phyloP scores from a whole-genome alignment of 2,113 vertebrate genomes.

The Varanus salvator region DNA sequence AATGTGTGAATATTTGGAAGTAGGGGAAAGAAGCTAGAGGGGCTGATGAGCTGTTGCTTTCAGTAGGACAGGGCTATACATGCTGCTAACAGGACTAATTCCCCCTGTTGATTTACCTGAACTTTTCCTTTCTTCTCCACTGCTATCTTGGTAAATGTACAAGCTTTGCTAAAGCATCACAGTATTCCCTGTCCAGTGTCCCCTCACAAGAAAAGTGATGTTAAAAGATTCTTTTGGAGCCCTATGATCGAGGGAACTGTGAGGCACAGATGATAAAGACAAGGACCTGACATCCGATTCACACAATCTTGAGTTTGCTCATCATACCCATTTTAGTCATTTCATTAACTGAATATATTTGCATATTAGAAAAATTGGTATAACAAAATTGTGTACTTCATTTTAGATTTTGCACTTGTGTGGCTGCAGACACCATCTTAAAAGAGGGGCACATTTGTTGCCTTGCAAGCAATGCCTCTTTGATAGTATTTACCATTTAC shows the following conservation, averaged over 20 bases:
- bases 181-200: neutral
- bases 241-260: too few species aligned
- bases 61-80: neutral
- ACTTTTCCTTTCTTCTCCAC: neutral
- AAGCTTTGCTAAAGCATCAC: neutral
- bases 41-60: neutral
- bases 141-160: neutral
- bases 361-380: too few species aligned
- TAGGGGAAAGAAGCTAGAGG: neutral
- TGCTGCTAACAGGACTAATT: neutral
- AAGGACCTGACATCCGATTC: too few species aligned
- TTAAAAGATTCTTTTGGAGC: neutral
- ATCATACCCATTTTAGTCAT: too few species aligned
- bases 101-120: neutral
- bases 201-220: neutral
- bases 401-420: too few species aligned
- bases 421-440: too few species aligned
- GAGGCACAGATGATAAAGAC: too few species aligned
- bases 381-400: too few species aligned
- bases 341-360: too few species aligned
- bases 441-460: too few species aligned
- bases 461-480: too few species aligned
- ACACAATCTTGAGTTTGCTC: too few species aligned
- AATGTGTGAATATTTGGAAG: neutral
- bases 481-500: neutral